Evolutionary conservation across 2,888 invertebrate genomes (phyloP), one percentile per base, ranked within the genome.

Genomic region (Xestoiulus laeticollis): DNA sequence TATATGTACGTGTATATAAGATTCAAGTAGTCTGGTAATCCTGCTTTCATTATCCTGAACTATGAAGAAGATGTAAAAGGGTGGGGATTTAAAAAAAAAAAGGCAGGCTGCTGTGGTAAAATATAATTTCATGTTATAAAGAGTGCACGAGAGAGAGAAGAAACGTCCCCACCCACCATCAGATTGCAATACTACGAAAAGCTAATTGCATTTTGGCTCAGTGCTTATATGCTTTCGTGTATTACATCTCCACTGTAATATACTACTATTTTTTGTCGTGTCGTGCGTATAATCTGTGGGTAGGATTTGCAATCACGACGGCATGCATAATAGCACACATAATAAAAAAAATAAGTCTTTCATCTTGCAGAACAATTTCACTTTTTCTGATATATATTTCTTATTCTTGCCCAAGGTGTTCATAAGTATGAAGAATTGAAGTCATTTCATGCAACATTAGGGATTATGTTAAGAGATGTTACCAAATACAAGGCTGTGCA

Each of bases 391-490:
- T 32, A 32, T 78, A 59, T n/a, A 22, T 22, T 10, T 78, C 78
- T 16, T 14, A 78, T 12, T 30, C 30, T 78, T 78, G 78, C 78
- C 78, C 78, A 78, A 78, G 78, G 78, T 78, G 78, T 78, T 78
- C 78, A 78, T 78, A 78, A 78, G 78, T 78, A 26, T 30, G 30
- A 78, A 78, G 78, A 78, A 78, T 78, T 78, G 30, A 68, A 68
- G 78, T 78, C 78, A 78, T 78, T 78, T 78, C 78, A 78, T 78
- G 78, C 78, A 78, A 78, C 78, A 78, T 78, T 78, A 78, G 78
- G 78, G 78, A 78, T 78, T 78, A 32, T 78, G 78, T 16, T 30
- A 78, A 78, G 78, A 78, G 78, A 30, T 78, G 30, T 78, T 30
- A 30, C 78, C 30, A 12, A 30, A 78, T 78, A 26, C 16, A 26